phyloP scores from a whole-genome alignment of 2,113 vertebrate species.

The Marcusenius ussheri region DNA sequence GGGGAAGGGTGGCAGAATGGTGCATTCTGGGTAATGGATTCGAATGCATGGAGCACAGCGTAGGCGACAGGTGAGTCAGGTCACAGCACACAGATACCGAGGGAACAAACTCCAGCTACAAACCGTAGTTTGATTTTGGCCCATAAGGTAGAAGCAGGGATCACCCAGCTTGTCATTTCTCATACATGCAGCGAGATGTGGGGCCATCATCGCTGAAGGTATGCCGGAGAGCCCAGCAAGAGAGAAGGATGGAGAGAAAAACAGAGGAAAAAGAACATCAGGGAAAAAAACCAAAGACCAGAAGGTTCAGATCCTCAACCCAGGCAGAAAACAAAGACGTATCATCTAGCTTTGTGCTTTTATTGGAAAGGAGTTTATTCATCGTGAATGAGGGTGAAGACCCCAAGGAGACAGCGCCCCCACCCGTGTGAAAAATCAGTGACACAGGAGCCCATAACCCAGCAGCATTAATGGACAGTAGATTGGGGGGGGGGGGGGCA shows the following conservation, averaged over 20 bases:
- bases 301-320: constrained; percentile 76
- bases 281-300: constrained; percentile 76
- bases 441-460: constrained; percentile 50
- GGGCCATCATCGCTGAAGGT: constrained; percentile 92
- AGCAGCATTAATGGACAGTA: constrained; percentile 46
- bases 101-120: constrained; percentile 84
- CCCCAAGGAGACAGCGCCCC: constrained; percentile 73
- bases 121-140: constrained; percentile 99
- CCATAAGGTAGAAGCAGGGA: constrained; percentile 89
- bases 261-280: constrained; percentile 67
- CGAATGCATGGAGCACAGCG: constrained; percentile 74
- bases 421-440: constrained; percentile 72
- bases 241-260: constrained; percentile 64
- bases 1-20: constrained; percentile 32
- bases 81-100: constrained; percentile 85
- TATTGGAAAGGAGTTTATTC: constrained; percentile 96
- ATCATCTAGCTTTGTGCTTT: constrained; percentile 79
- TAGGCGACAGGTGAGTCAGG: constrained; percentile 79
- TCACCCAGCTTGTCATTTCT: constrained; percentile 99
- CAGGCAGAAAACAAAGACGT: constrained; percentile 79
- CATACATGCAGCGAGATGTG: constrained; percentile 96
- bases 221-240: constrained; percentile 74
- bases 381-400: constrained; percentile 76
- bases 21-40: constrained; percentile 71
- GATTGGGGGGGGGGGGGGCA: constrained; percentile 64